Percentiles rank a stretch among this genome's conserved stretches.
Evolutionary conservation across 2,113 vertebrate genomes (phyloP).

Genomic region (Athene noctua): DNA sequence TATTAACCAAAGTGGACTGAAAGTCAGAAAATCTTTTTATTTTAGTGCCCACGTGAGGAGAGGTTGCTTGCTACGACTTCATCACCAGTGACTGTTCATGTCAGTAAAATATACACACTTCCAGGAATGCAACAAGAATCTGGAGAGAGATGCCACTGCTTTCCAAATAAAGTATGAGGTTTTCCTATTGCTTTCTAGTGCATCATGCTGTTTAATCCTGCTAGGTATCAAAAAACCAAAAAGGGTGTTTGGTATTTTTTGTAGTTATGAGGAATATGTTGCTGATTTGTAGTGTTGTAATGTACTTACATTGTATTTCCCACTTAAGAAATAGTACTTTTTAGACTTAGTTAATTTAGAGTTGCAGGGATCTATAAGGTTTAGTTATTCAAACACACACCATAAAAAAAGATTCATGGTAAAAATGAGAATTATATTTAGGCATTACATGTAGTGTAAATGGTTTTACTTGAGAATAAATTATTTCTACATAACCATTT

Average conservation of each 20-base stretch:
- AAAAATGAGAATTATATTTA: neutral
- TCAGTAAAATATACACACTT: constrained; percentile 75
- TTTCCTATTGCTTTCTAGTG: neutral
- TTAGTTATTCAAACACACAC: neutral
- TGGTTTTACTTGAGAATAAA: neutral
- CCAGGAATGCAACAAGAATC: constrained; percentile 62
- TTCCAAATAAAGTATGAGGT: constrained; percentile 83
- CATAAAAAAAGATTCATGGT: neutral
- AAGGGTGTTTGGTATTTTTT: neutral
- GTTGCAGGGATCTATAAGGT: neutral
- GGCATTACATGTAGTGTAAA: neutral
- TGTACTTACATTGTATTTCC: neutral
- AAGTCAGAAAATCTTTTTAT: constrained; percentile 36
- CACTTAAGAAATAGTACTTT: neutral
- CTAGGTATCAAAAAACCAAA: neutral
- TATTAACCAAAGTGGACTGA: neutral
- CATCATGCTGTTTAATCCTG: neutral
- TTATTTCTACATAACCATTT: neutral
- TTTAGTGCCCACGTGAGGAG: constrained; percentile 80
- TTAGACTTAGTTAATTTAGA: neutral
- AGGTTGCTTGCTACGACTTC: constrained; percentile 71
- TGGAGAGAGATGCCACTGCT: constrained; percentile 83
- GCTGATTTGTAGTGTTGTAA: neutral
- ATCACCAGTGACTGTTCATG: constrained; percentile 64
- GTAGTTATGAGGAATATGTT: neutral